Conservation (phyloP, 2,113 vertebrate genomes). For the Taurulus bubalis region DNA sequence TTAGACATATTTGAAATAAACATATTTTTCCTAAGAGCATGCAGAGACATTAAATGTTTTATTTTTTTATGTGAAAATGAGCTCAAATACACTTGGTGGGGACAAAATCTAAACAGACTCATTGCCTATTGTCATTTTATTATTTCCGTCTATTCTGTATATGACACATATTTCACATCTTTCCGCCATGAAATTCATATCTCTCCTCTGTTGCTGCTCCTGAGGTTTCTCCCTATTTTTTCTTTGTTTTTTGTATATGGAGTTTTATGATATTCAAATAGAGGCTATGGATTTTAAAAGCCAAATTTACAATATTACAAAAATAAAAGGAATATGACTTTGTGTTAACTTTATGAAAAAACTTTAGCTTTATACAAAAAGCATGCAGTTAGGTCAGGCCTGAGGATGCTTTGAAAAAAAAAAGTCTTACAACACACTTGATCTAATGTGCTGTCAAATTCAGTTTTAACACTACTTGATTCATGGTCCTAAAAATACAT, state of each 20-base stretch:
- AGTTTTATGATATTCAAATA: not conserved
- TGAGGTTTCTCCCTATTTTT: not conserved
- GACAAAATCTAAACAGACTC: not conserved
- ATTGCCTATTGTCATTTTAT: not conserved
- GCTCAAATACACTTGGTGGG: not conserved
- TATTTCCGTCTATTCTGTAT: not conserved
- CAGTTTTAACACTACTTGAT: slow-evolving; percentile 23
- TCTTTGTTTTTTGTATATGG: not conserved
- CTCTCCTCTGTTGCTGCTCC: not conserved
- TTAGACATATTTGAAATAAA: not conserved
- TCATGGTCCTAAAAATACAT: slow-evolving; percentile 8
- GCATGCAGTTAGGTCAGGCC: not conserved
- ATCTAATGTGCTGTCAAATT: slow-evolving; percentile 12
- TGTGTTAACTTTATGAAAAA: not conserved
- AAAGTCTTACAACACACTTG: not conserved
- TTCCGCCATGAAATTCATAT: not conserved
- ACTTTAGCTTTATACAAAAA: not conserved
- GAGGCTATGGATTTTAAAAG: not conserved
- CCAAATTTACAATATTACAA: not conserved
- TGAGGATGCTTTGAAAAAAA: not conserved
- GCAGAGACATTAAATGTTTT: not conserved
- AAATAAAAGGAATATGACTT: not conserved
- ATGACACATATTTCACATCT: not conserved
- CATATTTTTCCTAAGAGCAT: not conserved
- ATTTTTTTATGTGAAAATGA: too few species aligned